Percentiles rank a stretch among this genome's conserved stretches.
Conservation (phyloP, 2,888 invertebrate genomes). For the Caenorhabditis sp. region DNA sequence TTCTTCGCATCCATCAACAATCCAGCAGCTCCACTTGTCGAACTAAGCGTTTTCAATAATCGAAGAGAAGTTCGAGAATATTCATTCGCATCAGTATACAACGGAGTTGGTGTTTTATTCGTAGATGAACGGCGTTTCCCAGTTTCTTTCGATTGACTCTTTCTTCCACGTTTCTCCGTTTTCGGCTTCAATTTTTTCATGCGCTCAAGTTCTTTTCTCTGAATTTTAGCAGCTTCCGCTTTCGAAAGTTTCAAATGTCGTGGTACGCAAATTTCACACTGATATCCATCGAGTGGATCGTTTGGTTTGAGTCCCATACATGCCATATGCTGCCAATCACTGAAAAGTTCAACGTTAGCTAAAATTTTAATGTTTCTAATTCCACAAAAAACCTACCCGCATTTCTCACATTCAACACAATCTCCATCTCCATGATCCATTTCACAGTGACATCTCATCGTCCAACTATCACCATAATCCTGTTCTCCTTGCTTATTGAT, state of each 20-base stretch:
- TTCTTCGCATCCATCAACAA: conserved; percentile 18
- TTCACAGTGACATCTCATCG: conserved; percentile 39
- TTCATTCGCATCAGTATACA: conserved; percentile 13
- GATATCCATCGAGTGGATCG: conserved; percentile 10
- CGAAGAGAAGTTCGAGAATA: conserved; percentile 17
- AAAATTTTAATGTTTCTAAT: background rate
- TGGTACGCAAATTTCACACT: conserved; percentile 31
- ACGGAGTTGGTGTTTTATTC: background rate
- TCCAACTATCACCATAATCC: conserved; percentile 13
- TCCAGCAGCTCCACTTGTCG: conserved; percentile 18
- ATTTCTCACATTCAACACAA: conserved; percentile 27
- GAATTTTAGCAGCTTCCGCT: conserved; percentile 16
- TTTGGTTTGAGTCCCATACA: conserved; percentile 23
- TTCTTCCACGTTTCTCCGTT: background rate
- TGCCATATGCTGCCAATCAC: conserved; percentile 33
- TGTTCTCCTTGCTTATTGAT: background rate
- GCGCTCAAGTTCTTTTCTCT: conserved; percentile 11
- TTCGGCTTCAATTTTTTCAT: background rate
- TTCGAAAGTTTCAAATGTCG: conserved; percentile 11
- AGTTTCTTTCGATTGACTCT: conserved; percentile 7
- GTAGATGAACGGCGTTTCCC: conserved; percentile 4
- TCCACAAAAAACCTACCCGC: conserved; percentile 9
- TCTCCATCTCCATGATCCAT: conserved; percentile 23
- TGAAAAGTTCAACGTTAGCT: background rate
- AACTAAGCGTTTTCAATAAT: conserved; percentile 10